Percentiles rank a stretch among this genome's conserved stretches.
Evolutionary conservation across 1,140 invertebrate species (phyloP).

Genomic region (Eriocheir sinensis): DNA sequence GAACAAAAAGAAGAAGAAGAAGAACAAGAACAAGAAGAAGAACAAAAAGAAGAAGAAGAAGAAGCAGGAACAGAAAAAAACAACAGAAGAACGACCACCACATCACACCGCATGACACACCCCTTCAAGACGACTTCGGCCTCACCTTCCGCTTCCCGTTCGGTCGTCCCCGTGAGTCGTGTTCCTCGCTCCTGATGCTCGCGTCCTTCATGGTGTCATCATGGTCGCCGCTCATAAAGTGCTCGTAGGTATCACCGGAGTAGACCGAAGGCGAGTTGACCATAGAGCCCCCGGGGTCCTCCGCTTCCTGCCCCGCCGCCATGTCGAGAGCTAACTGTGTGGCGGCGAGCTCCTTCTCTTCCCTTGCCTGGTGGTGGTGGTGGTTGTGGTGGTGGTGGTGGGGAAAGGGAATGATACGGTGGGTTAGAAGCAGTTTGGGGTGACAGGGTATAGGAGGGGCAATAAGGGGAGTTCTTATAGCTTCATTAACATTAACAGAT

Average conservation of each 20-base stretch:
- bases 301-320: slow-evolving; percentile 79
- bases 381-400: too few relatives aligned
- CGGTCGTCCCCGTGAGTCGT: slow-evolving; percentile 85
- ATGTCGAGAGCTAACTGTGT: slow-evolving; percentile 80
- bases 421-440: too few relatives aligned
- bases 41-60: too few relatives aligned
- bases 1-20: background rate
- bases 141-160: slow-evolving; percentile 10
- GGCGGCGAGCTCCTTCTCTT: slow-evolving; percentile 81
- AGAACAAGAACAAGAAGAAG: background rate
- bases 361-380: slow-evolving; percentile 81
- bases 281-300: slow-evolving; percentile 81
- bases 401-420: background rate
- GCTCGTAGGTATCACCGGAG: slow-evolving; percentile 94
- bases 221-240: slow-evolving; percentile 93
- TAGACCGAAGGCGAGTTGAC: slow-evolving; percentile 93
- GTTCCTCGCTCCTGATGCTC: slow-evolving; percentile 92
- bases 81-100: too few relatives aligned
- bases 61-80: too few relatives aligned
- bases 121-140: background rate
- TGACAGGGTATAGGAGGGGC: too few relatives aligned
- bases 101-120: too few relatives aligned
- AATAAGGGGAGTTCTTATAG: too few relatives aligned
- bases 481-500: too few relatives aligned
- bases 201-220: slow-evolving; percentile 94